phyloP scores from a whole-genome alignment of 2,113 vertebrate species.

The Suricata suricatta region DNA sequence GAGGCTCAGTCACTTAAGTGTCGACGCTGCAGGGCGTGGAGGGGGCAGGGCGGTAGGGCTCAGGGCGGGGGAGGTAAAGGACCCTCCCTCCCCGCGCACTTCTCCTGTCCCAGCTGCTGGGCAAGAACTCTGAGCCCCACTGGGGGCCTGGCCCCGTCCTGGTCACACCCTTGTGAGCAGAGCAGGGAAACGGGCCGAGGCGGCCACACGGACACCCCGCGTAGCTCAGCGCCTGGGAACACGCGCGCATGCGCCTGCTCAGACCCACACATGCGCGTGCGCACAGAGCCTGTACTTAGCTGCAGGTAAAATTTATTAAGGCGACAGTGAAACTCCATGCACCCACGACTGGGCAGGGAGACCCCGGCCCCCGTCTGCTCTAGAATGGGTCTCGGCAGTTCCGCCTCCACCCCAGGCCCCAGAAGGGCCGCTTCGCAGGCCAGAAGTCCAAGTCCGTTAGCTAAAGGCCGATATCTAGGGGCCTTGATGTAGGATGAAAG shows the following conservation, averaged over 20 bases:
- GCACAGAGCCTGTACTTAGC: not conserved
- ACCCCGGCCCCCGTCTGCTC: not conserved
- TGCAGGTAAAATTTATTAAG: slow-evolving; percentile 57
- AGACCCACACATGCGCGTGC: too few species aligned
- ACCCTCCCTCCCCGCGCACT: accelerated
- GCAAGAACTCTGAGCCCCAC: not conserved
- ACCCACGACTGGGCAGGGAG: accelerated
- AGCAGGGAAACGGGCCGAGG: not conserved
- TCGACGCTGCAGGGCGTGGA: too few species aligned
- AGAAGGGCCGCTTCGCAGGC: not conserved
- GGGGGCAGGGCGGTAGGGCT: not conserved
- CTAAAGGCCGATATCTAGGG: not conserved
- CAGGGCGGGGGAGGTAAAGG: not conserved
- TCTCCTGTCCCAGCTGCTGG: not conserved
- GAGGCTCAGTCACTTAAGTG: too few species aligned
- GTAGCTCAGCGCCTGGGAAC: not conserved
- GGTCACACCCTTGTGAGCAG: not conserved
- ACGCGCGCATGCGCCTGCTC: not conserved
- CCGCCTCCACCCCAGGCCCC: accelerated
- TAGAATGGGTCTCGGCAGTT: accelerated
- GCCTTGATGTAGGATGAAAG: not conserved
- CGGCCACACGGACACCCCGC: not conserved
- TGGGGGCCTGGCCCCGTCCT: not conserved
- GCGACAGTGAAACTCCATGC: not conserved
- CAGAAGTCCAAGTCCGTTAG: too few species aligned